Evolutionary conservation across 2,888 invertebrate species (phyloP), one percentile per base, ranked within the genome.

Genomic region (Criorhina ranunculi): DNA sequence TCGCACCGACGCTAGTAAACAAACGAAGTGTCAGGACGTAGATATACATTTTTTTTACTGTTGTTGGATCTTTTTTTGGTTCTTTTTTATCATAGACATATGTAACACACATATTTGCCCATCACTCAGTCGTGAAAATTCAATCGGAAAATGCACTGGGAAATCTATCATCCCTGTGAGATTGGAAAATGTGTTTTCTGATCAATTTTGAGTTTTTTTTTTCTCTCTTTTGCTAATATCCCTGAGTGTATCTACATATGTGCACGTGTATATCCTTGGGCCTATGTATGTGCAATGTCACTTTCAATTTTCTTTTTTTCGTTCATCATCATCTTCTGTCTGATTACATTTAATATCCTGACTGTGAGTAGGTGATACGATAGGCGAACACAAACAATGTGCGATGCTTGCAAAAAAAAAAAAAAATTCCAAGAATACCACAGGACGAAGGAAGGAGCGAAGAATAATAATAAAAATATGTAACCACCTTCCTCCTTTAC

Each of bases 301-400:
- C 57, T 81, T 76, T 76, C 69, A 76, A 80, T 80, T 66, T 80
- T 55, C 31, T 72, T 60, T 70, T 49, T 57, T 35, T 59, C 37
- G 44, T 60, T 64, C 62, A 46, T 78, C 69, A 60, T 60, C 69
- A 55, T 66, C 59, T 64, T 80, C 79, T 80, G 79, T 80, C 79
- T 80, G 79, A 80, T 80, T 80, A 80, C 69, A 81, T 81, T 76
- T 62, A 69, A 81, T 81, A 69, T 81, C 75, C 75, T 69, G 75
- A 29, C 62, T 67, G 44, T 24, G 66, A 73, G 73, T 67, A 67
- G 80, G 44, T 57, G 53, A 51, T 19, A 19, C 46, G 46, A 67
- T 49, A 42, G 72, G 57, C 64, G 64, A 46, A 51, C 29, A n/a
- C 57, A 44, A 73, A 79, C 35, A 79, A 60, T 69, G 60, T 77